Evolutionary conservation across 1,140 invertebrate species (phyloP).

Genomic region (Pseudoatta argentina): DNA sequence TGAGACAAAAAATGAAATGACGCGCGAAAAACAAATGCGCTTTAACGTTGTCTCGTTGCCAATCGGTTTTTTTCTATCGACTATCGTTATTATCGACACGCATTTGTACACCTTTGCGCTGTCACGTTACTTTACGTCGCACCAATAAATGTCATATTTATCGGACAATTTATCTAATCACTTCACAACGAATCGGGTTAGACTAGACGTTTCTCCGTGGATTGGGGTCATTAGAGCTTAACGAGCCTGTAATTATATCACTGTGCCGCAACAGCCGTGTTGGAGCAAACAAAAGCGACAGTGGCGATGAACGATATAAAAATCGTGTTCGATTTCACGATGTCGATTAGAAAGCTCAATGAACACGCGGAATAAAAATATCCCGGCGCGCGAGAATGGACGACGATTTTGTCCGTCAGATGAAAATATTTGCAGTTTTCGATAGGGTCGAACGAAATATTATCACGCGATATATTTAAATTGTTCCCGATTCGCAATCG

Average conservation of each 20-base stretch:
- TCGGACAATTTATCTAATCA: conserved; percentile 64
- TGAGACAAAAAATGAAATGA: conserved; percentile 14
- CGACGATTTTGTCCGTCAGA: conserved; percentile 45
- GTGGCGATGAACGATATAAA: conserved; percentile 18
- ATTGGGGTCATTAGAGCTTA: conserved; percentile 46
- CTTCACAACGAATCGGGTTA: conserved; percentile 19
- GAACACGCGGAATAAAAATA: conserved; percentile 56
- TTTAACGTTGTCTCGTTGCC: conserved; percentile 23
- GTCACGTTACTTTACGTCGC: conserved; percentile 12
- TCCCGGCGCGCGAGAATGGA: conserved; percentile 23
- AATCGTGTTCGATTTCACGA: conserved; percentile 48
- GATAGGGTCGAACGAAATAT: conserved; percentile 56
- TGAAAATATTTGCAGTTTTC: conserved; percentile 55
- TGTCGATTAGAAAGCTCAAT: conserved; percentile 58
- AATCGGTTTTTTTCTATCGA: conserved; percentile 35
- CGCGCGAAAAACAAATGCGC: conserved; percentile 7
- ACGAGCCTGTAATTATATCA: conserved; percentile 48
- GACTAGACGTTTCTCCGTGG: conserved; percentile 32
- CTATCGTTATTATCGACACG: conserved; percentile 58
- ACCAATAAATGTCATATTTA: conserved; percentile 62
- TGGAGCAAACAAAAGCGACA: conserved; percentile 42
- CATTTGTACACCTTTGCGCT: conserved; percentile 30
- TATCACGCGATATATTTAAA: conserved; percentile 59
- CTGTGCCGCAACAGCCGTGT: not conserved
- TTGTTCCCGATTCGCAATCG: conserved; percentile 56